Base-by-base conservation (phyloP, 2,797 vertebrate species). In the Anguilla marmorata region DNA sequence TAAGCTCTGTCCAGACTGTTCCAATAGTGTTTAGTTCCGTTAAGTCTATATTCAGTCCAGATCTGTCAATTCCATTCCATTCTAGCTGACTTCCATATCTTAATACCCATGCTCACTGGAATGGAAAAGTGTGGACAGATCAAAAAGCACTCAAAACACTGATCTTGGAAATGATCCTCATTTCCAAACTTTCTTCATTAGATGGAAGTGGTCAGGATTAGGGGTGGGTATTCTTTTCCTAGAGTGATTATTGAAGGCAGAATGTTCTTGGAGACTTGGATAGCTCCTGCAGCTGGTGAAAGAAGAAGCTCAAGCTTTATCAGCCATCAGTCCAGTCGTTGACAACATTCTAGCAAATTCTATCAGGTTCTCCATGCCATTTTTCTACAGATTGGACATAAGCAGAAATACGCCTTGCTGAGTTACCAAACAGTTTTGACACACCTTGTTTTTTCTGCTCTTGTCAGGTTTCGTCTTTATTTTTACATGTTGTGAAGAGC, bases 361-460 rank as follows among this genome's bases (percentile, higher is more conserved):
- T 74, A 86, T 58, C 80, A 30, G 37, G 50, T 66, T 48, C 52
- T 19, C 12, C 50, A 37, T 60, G 86, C 84, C n/a, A 76, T 83
- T 85, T 58, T 63, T 76, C 56, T 72, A 74, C 82, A 24, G 79
- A 86, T 50, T 83, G 33, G 60, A 87, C 56, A 30, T 74, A 84
- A 79, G 41, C 2, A n/a, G 24, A 76, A 87, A 89, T 54, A 79
- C 85, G 69, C 88, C 54, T 87, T 87, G 86, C 80, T 84, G 82
- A 74, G 41, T 85, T 76, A 79, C 86, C 82, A 85, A 84, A 89
- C 54, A 87, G 86, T 86, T 85, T 83, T 63, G 37, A 54, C 66
- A 63, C 69, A 37, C 30, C 86, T 87, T 88, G 21, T n/a, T 52
- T 80, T 24, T 50, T 52, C 86, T 66, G 85, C 56, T 86, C 69